Conservation (phyloP, 92 coral and sea anemone species). For the Virgularia gustaviana region DNA sequence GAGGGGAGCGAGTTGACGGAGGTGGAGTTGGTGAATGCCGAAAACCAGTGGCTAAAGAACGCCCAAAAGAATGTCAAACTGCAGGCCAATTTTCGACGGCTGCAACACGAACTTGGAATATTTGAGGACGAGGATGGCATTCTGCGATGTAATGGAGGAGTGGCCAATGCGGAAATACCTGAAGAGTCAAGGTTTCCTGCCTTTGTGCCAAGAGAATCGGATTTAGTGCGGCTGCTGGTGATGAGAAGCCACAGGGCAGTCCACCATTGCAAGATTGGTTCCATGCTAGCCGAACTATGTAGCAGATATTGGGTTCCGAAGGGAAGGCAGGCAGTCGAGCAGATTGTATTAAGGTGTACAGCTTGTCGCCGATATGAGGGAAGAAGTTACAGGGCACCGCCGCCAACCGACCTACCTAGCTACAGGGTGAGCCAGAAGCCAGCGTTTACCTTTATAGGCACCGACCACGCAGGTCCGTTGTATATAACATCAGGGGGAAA, state of each 20-base stretch:
- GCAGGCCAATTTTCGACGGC: not conserved
- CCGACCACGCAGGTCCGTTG: conserved; percentile 28
- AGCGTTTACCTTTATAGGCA: not conserved
- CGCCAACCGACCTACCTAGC: not conserved
- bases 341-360: not conserved
- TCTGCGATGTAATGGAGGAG: conserved; percentile 6
- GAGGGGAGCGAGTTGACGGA: not conserved
- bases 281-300: conserved; percentile 4
- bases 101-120: conserved; percentile 2
- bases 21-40: not conserved
- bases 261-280: not conserved
- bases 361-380: conserved; percentile 1
- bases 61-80: not conserved
- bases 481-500: not conserved
- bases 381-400: not conserved
- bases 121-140: conserved; percentile 5
- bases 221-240: not conserved
- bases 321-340: conserved; percentile 15
- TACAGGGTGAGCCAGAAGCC: not conserved
- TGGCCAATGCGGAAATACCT: not conserved
- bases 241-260: not conserved
- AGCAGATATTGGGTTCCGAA: conserved; percentile 10
- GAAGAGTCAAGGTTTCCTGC: not conserved
- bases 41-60: not conserved
- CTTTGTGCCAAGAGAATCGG: not conserved